Base-by-base conservation (phyloP, 2,888 invertebrate genomes). In the Buathra laborator region DNA sequence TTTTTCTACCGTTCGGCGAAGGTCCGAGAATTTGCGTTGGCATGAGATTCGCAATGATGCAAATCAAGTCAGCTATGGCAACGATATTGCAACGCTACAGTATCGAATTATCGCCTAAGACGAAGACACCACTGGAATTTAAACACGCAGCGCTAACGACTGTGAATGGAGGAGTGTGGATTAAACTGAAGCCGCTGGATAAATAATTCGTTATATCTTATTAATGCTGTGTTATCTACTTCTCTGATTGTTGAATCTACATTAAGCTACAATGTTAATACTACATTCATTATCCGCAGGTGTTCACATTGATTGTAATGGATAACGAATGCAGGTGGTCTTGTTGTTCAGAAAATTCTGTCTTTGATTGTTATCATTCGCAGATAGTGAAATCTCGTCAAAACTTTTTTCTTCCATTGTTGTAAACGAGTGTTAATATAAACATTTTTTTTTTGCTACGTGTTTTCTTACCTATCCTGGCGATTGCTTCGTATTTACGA, bases 11-110 rank as follows among this genome's bases (percentile, higher is more conserved):
- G 59, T 62, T 10, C 24, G 48, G 48, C 48, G 48, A 48, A n/a
- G 92, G 92, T 0, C 91, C 92, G 0, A 87, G 92, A 53, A 88
- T 88, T 29, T 92, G 92, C 70, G 85, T 88, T 2, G 92, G 92
- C 1, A 89, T 89, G 86, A 82, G 88, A 64, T 70, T 92, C 78
- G 90, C 86, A 1, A 9, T 87, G 51, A n/a, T 90, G 44, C 81
- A 88, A 44, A 85, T 87, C 6, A 91, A 92, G 70, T 74, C 85
- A 4, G 84, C 78, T 4, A 9, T 89, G 5, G 87, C 81, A 4
- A 77, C 83, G 0, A 4, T 91, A 1, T 0, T 92, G 1, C 81
- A 0, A 0, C 81, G 86, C 2, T 91, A 88, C 43, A 87, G 79
- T 0, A 0, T 92, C 0, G 89, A 89, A 75, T 6, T 87, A 59